phyloP scores from a whole-genome alignment of 2,113 vertebrate species.

The Epinephelus moara region DNA sequence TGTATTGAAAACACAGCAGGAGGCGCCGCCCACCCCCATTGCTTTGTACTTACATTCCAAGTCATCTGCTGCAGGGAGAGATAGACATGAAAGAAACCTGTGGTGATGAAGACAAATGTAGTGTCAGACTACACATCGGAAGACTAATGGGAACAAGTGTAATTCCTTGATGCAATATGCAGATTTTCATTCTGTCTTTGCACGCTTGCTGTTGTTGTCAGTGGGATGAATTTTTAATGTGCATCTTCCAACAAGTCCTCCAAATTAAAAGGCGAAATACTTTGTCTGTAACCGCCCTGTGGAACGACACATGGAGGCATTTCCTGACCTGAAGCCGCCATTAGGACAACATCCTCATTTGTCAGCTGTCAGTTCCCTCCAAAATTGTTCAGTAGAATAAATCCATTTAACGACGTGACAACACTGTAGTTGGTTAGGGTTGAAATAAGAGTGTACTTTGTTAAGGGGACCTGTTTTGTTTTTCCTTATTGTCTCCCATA shows the following conservation, averaged over 20 bases:
- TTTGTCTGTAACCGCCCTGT: not conserved
- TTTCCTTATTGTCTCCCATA: too few relatives aligned
- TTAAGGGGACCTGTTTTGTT: too few relatives aligned
- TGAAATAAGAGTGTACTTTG: too few relatives aligned
- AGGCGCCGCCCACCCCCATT: not conserved
- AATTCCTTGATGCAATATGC: not conserved
- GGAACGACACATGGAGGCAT: not conserved
- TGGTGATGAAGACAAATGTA: not conserved
- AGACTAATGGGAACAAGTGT: not conserved
- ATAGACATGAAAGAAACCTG: constrained; percentile 2
- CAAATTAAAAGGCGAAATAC: not conserved
- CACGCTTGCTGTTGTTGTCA: not conserved
- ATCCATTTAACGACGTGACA: not conserved
- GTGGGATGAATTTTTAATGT: not conserved
- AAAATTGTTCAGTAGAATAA: not conserved
- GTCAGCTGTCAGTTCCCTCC: not conserved
- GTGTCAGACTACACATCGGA: not conserved
- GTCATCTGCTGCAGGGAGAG: not conserved
- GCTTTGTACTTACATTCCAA: constrained; percentile 5
- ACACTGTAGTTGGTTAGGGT: not conserved
- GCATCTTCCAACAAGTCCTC: not conserved
- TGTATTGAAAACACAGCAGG: constrained; percentile 44
- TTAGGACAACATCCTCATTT: not conserved
- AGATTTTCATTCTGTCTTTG: not conserved
- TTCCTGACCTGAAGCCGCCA: not conserved